These are phyloP conservation scores for Galaxias olidus DNA, from an alignment of 2,797 vertebrate genomes.

Conservation along the genomic window DNA sequence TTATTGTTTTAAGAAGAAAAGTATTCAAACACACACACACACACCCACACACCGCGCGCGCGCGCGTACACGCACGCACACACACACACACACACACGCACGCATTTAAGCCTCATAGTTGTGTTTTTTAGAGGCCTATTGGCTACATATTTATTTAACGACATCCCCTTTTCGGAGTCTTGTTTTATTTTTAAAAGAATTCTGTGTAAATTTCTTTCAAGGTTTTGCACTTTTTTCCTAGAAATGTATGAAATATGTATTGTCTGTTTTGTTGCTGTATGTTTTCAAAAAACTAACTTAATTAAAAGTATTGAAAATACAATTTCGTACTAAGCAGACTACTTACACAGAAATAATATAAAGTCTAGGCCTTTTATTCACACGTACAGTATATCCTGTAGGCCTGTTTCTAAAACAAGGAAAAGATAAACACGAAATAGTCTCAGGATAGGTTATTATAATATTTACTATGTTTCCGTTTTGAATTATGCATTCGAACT, in stretches of 20 bases:
- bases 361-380: too few species aligned
- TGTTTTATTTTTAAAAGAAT: slow-evolving; percentile 22
- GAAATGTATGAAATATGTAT: slow-evolving; percentile 59
- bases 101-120: slow-evolving; percentile 9
- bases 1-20: not conserved
- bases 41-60: not conserved
- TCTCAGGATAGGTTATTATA: too few species aligned
- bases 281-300: slow-evolving; percentile 63
- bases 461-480: too few species aligned
- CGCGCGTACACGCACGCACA: not conserved
- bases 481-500: too few species aligned
- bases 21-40: not conserved
- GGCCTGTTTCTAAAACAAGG: too few species aligned
- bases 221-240: slow-evolving; percentile 68
- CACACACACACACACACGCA: not conserved
- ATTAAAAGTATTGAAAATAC: slow-evolving; percentile 66
- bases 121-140: not conserved
- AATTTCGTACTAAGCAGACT: slow-evolving; percentile 13
- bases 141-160: slow-evolving; percentile 32
- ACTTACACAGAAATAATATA: not conserved
- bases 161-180: slow-evolving; percentile 31
- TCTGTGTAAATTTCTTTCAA: slow-evolving; percentile 34
- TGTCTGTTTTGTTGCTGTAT: slow-evolving; percentile 55
- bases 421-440: too few species aligned
- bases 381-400: too few species aligned